A percentile compares a stretch with the other conserved stretches of the same genome.
Evolutionary conservation across 2,113 vertebrate species (phyloP).

Genomic region (Calidris pygmaea): DNA sequence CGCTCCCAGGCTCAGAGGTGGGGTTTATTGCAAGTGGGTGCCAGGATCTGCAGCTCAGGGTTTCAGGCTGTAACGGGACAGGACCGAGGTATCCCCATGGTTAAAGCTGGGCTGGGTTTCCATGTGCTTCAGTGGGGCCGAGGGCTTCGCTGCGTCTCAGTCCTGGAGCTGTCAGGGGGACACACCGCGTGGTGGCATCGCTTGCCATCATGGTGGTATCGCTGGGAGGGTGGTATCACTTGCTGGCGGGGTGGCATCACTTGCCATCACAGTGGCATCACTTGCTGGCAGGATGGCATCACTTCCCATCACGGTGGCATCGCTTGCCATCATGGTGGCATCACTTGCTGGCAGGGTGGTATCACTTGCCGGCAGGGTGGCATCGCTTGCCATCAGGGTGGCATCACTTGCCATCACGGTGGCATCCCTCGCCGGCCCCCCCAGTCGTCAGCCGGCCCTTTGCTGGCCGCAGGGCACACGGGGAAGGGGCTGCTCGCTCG

Average conservation of each 20-base stretch:
- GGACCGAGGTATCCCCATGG: accelerated
- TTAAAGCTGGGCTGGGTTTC: accelerated
- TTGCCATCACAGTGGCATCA: too few species aligned
- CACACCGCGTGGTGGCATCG: accelerated
- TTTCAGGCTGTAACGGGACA: background rate
- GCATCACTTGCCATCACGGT: too few species aligned
- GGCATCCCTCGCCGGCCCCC: background rate
- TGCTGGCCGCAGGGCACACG: background rate
- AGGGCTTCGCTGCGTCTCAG: background rate
- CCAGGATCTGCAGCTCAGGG: background rate
- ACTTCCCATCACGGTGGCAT: background rate
- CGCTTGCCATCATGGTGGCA: too few species aligned
- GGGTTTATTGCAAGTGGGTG: background rate
- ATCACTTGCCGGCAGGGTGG: background rate
- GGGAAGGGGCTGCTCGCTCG: background rate
- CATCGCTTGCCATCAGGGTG: too few species aligned
- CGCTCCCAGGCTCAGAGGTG: accelerated
- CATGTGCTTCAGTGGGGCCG: accelerated
- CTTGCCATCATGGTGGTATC: too few species aligned
- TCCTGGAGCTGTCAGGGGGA: background rate
- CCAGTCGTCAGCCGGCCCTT: background rate
- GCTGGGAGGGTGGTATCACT: too few species aligned
- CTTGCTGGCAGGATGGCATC: too few species aligned
- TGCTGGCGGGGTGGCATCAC: too few species aligned
- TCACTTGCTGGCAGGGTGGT: background rate